Conservation (phyloP, 2,797 vertebrate genomes). For the Neopelma chrysocephalum region DNA sequence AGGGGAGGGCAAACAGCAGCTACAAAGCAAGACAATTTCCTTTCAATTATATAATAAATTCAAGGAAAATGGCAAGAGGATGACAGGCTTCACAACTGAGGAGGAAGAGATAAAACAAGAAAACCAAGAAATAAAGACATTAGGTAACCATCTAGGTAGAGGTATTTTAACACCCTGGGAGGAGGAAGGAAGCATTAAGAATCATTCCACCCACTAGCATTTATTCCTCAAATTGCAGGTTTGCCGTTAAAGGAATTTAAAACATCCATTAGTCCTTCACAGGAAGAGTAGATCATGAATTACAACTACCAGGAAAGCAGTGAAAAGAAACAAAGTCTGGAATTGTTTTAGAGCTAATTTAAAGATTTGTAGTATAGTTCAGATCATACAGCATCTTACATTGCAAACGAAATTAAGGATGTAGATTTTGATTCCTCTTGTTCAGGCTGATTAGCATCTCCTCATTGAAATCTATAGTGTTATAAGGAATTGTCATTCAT, state of each 20-base stretch:
- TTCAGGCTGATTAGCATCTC: neutral
- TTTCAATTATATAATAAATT: conserved; percentile 64
- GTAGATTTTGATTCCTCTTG: neutral
- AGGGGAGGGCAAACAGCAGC: neutral
- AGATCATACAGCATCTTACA: neutral
- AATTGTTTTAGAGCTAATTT: conserved; percentile 17
- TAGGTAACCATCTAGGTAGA: conserved; percentile 3
- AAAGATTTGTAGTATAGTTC: neutral
- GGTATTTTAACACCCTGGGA: neutral
- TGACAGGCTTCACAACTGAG: neutral
- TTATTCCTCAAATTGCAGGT: conserved; percentile 59
- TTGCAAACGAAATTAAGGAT: neutral
- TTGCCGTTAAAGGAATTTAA: conserved; percentile 64
- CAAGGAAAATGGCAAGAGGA: conserved; percentile 42
- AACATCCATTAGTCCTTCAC: conserved; percentile 27
- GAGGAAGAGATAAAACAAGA: conserved; percentile 44
- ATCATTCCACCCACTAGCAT: neutral
- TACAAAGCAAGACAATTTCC: neutral
- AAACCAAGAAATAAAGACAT: conserved; percentile 65
- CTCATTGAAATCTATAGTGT: neutral
- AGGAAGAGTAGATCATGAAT: neutral
- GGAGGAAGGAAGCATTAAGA: conserved; percentile 52
- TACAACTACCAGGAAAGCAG: neutral
- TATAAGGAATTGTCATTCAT: neutral
- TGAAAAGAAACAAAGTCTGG: neutral